phyloP scores from a whole-genome alignment of 2,888 invertebrate genomes.

The Gymnoscelis rufifasciata region DNA sequence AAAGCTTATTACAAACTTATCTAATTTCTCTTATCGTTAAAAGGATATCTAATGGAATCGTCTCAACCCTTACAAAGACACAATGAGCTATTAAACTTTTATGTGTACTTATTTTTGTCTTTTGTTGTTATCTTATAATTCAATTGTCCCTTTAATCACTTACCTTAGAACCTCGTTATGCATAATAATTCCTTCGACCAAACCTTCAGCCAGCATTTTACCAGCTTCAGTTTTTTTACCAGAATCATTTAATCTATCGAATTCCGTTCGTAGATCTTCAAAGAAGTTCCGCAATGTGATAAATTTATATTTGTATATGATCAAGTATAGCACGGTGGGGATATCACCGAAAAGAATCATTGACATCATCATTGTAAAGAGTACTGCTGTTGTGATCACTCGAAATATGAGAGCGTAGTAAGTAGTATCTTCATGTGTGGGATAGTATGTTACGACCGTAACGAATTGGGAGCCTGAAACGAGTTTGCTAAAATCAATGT shows the following conservation, averaged over 20 bases:
- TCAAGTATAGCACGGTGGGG: constrained; percentile 53
- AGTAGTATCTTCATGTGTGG: constrained; percentile 51
- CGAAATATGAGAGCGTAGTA: constrained; percentile 40
- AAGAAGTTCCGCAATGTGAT: constrained; percentile 61
- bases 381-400: constrained; percentile 44
- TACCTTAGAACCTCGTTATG: constrained; percentile 59
- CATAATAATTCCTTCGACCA: constrained; percentile 62
- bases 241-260: constrained; percentile 35
- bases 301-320: constrained; percentile 66
- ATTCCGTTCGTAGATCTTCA: constrained; percentile 46
- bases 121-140: constrained; percentile 7
- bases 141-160: constrained; percentile 19
- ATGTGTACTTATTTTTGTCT: constrained; percentile 15
- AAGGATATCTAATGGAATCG: background rate
- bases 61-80: background rate
- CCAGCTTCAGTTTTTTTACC: constrained; percentile 39
- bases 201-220: constrained; percentile 43
- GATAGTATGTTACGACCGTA: constrained; percentile 63
- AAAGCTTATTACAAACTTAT: no score
- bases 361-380: constrained; percentile 49
- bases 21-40: background rate
- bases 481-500: no score
- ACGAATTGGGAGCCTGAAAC: constrained; percentile 57
- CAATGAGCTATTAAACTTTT: constrained; percentile 14
- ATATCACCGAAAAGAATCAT: constrained; percentile 61